Conservation (phyloP, 2,888 invertebrate species). For the Dryobotodes eremita region DNA sequence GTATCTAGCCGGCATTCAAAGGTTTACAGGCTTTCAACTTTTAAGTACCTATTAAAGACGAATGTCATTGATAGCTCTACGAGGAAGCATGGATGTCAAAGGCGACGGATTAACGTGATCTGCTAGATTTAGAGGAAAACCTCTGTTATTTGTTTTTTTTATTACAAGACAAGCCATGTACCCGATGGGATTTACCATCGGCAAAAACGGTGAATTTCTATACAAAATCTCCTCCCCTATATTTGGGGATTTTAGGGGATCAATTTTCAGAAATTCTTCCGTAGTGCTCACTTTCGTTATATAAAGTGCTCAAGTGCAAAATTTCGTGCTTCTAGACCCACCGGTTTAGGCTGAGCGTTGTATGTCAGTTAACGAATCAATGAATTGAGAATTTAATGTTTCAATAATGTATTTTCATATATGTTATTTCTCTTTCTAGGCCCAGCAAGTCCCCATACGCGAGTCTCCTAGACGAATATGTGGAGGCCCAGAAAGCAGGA, state of each 20-base stretch:
- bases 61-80: not conserved
- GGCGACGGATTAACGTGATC: not conserved
- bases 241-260: not conserved
- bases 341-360: not conserved
- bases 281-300: not conserved
- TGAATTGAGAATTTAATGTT: not conserved
- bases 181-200: not conserved
- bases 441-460: slow-evolving; percentile 96
- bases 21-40: slow-evolving; percentile 20
- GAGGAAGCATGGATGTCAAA: not conserved
- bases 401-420: not conserved
- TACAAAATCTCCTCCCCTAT: not conserved
- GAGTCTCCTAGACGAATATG: slow-evolving; percentile 93
- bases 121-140: not conserved
- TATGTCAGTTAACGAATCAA: not conserved
- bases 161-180: not conserved
- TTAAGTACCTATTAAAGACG: not conserved
- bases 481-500: slow-evolving; percentile 95
- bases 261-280: not conserved
- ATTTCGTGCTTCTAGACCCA: not conserved
- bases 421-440: slow-evolving; percentile 82
- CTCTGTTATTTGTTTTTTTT: not conserved
- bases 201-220: not conserved
- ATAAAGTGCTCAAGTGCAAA: not conserved
- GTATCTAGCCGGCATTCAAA: slow-evolving; percentile 20